phyloP scores from a whole-genome alignment of 2,888 invertebrate genomes.

The Nymphalis urticae region DNA sequence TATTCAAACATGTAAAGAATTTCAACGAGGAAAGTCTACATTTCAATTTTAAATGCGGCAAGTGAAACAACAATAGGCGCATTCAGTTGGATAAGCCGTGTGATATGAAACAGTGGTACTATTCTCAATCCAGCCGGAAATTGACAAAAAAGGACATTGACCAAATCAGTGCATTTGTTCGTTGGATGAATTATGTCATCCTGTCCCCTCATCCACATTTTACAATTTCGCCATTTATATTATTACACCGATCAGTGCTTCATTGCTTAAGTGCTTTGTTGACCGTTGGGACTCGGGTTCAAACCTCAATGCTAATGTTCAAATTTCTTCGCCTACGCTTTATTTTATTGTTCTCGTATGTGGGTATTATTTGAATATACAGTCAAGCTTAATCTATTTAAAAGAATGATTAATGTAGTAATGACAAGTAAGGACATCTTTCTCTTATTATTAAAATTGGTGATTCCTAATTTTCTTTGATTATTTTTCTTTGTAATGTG shows the following conservation, averaged over 20 bases:
- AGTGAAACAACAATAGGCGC: conserved; percentile 38
- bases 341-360: not conserved
- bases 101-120: not conserved
- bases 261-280: conserved; percentile 33
- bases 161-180: conserved; percentile 49
- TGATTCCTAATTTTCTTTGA: no score
- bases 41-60: conserved; percentile 57
- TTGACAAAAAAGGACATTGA: conserved; percentile 43
- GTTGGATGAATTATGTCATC: conserved; percentile 65
- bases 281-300: conserved; percentile 21
- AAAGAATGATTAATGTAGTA: not conserved
- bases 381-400: not conserved
- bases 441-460: no score
- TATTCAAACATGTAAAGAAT: conserved; percentile 41
- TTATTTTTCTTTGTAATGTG: no score
- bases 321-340: conserved; percentile 22
- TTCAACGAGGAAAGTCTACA: conserved; percentile 47
- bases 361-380: not conserved
- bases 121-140: conserved; percentile 25
- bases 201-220: conserved; percentile 52
- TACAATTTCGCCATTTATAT: conserved; percentile 58
- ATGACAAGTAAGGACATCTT: no score
- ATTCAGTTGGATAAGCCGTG: conserved; percentile 18
- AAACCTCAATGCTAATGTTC: conserved; percentile 12
- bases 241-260: conserved; percentile 30